Percentiles rank a stretch among this genome's conserved stretches.
Conservation (phyloP, 2,888 invertebrate genomes). For the Nymphalis urticae region DNA sequence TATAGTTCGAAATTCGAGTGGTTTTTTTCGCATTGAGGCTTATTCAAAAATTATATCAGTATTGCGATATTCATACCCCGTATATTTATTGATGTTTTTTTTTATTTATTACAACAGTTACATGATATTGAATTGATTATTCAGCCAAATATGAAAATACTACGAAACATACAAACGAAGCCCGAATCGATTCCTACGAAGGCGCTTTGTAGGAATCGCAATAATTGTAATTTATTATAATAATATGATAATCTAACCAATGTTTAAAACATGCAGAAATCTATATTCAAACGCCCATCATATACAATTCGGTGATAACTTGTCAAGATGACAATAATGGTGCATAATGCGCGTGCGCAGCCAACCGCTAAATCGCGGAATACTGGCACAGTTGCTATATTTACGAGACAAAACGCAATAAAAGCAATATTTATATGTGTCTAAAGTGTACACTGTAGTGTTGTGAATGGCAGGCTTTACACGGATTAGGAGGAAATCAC, state of each 20-base stretch:
- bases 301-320: constrained; percentile 53
- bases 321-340: constrained; percentile 58
- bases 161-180: no score
- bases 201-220: no score
- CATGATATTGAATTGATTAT: no score
- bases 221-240: neutral
- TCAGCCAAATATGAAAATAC: no score
- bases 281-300: constrained; percentile 4
- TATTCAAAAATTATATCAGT: neutral
- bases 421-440: constrained; percentile 32
- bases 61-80: no score
- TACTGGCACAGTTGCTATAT: constrained; percentile 32
- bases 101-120: no score
- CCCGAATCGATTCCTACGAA: no score
- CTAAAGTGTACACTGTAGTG: constrained; percentile 15
- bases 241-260: neutral
- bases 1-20: neutral
- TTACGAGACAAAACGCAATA: constrained; percentile 35
- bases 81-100: no score
- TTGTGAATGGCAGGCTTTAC: constrained; percentile 2
- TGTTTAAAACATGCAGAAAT: constrained; percentile 8
- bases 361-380: constrained; percentile 32
- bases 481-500: neutral
- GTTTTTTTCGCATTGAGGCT: neutral
- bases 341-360: constrained; percentile 50